Conservation (phyloP, 1,140 invertebrate species). For the Rhynchophorus ferrugineus region DNA sequence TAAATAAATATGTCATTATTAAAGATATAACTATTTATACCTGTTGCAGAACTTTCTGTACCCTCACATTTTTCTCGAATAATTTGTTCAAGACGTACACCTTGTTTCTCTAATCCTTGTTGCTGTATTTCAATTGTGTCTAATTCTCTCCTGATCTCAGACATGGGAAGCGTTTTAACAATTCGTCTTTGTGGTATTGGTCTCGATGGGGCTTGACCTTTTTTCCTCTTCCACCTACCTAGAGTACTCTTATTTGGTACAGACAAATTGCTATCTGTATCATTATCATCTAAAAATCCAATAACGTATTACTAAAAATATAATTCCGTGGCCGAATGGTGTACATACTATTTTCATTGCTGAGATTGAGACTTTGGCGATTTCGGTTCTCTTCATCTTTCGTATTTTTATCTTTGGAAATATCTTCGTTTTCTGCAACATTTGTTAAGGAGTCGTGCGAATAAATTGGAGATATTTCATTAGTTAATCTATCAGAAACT, state of each 20-base stretch:
- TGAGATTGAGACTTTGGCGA: conserved; percentile 43
- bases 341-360: neutral
- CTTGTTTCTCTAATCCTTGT: conserved; percentile 80
- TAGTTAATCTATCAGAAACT: neutral
- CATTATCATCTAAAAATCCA: conserved; percentile 13
- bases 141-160: conserved; percentile 65
- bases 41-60: conserved; percentile 34
- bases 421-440: conserved; percentile 18
- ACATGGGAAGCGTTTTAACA: conserved; percentile 63
- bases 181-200: conserved; percentile 59
- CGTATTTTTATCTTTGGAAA: conserved; percentile 46
- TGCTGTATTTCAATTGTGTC: conserved; percentile 79
- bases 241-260: conserved; percentile 51
- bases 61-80: conserved; percentile 73
- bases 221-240: conserved; percentile 66
- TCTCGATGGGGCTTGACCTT: conserved; percentile 72
- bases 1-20: neutral
- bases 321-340: neutral
- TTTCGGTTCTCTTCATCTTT: conserved; percentile 54
- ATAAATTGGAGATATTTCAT: neutral
- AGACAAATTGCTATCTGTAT: conserved; percentile 12
- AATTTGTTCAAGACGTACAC: conserved; percentile 76
- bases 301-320: conserved; percentile 4
- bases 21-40: conserved; percentile 12
- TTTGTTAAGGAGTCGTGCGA: neutral